A percentile compares a stretch with the other conserved stretches of the same genome.
Conservation (phyloP, 1,140 invertebrate species). For the Eriosoma lanigerum region DNA sequence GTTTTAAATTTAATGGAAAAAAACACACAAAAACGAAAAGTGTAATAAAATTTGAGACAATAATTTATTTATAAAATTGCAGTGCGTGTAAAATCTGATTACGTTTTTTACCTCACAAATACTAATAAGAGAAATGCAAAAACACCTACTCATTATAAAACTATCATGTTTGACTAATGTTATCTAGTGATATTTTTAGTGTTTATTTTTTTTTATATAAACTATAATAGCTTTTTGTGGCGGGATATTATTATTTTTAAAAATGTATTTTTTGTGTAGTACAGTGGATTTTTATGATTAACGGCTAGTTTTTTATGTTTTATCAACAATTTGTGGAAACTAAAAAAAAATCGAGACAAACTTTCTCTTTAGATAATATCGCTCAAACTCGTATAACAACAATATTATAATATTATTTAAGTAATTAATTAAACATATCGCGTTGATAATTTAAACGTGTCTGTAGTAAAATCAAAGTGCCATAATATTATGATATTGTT, state of each 20-base stretch:
- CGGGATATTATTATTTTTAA: neutral
- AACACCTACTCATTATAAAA: constrained; percentile 25
- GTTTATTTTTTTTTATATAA: neutral
- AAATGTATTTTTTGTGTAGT: neutral
- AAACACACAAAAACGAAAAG: neutral
- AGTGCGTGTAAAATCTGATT: neutral
- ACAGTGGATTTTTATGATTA: neutral
- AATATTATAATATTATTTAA: too few species aligned
- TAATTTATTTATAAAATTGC: neutral
- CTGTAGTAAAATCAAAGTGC: too few species aligned
- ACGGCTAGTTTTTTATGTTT: neutral
- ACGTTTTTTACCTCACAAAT: neutral
- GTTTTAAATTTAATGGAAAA: neutral
- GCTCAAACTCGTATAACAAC: too few species aligned
- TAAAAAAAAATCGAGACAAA: neutral
- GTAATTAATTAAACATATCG: too few species aligned
- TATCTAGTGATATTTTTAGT: constrained; percentile 1
- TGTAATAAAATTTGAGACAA: neutral
- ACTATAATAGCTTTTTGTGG: neutral
- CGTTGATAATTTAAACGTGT: too few species aligned
- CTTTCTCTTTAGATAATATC: too few species aligned
- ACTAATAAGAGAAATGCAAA: neutral
- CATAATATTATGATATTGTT: too few species aligned
- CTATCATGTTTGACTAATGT: constrained; percentile 13
- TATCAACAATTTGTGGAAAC: neutral